Percentiles rank a stretch among this genome's conserved stretches.
phyloP scores from a whole-genome alignment of 2,113 vertebrate genomes.

The Cepphus grylle region DNA sequence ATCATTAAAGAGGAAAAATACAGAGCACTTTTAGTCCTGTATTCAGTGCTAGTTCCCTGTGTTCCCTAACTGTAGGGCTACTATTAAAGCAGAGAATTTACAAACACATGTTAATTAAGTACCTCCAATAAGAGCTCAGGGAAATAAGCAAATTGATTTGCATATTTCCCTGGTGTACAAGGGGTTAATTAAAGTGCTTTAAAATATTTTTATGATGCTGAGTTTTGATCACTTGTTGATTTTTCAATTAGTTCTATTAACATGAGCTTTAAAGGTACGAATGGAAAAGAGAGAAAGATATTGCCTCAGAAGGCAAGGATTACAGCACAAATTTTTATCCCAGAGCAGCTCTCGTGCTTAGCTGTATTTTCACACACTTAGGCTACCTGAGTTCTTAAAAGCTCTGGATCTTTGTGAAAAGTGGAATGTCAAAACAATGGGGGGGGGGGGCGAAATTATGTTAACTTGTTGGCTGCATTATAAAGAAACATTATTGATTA shows the following conservation, averaged over 20 bases:
- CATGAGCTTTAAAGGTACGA: background rate
- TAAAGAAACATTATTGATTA: background rate
- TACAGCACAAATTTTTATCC: background rate
- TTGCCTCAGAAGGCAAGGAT: background rate
- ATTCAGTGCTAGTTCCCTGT: background rate
- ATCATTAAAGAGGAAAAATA: background rate
- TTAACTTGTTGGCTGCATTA: background rate
- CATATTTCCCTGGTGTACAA: background rate
- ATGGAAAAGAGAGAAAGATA: background rate
- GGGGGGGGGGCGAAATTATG: rapidly evolving
- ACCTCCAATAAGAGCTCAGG: background rate
- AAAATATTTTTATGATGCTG: background rate
- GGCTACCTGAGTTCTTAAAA: background rate
- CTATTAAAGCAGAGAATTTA: background rate
- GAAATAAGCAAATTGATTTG: conserved; percentile 26
- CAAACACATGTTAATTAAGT: background rate
- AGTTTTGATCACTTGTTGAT: background rate
- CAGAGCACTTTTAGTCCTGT: background rate
- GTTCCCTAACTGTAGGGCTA: background rate
- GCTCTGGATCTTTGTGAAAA: background rate
- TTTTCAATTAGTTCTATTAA: background rate
- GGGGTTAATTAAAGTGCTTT: conserved; percentile 29
- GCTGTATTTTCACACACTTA: background rate
- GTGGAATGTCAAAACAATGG: background rate
- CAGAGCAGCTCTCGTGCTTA: background rate